Conservation (phyloP, 2,888 invertebrate genomes). For the Ischnura elegans region DNA sequence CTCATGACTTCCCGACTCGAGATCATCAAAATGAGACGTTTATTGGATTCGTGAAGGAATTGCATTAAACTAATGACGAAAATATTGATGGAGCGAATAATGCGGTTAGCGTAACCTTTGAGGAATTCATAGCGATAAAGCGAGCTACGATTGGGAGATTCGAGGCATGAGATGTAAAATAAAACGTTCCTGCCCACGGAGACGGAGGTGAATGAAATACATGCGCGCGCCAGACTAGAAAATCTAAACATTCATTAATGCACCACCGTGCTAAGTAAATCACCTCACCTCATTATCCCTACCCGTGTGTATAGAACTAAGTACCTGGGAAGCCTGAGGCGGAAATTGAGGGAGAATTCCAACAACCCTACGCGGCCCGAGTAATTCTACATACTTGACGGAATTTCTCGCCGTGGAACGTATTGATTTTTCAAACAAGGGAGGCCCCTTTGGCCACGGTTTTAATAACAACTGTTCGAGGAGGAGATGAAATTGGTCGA, state of each 20-base stretch:
- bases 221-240: not conserved
- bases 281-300: not conserved
- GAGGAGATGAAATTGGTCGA: conserved; percentile 4
- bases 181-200: too few species aligned
- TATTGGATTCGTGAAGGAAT: not conserved
- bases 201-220: not conserved
- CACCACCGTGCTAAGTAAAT: not conserved
- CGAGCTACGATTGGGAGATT: too few species aligned
- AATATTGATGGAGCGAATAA: not conserved
- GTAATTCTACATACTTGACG: not conserved
- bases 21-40: not conserved
- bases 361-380: not conserved
- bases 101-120: not conserved
- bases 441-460: not conserved
- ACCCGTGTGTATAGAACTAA: not conserved
- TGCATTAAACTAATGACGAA: not conserved
- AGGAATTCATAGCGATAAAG: not conserved
- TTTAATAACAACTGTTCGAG: conserved; percentile 24
- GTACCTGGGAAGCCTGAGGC: not conserved
- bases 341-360: not conserved
- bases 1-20: not conserved
- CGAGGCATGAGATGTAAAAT: too few species aligned
- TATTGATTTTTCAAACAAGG: not conserved
- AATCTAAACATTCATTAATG: not conserved
- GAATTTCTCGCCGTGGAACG: not conserved